Conservation (phyloP, 1,140 invertebrate species). For the Phthorimaea operculella region DNA sequence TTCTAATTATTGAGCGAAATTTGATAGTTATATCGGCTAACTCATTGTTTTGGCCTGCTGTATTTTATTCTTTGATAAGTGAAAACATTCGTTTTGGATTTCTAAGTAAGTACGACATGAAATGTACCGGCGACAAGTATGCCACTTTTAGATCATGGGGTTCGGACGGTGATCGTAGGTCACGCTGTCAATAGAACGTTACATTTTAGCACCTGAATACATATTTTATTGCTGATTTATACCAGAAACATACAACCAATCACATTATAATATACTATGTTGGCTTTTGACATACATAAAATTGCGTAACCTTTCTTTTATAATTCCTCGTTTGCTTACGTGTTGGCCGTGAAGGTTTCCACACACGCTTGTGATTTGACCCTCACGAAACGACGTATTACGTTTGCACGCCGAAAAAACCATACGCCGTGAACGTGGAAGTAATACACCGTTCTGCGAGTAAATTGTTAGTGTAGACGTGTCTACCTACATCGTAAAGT, state of each 20-base stretch:
- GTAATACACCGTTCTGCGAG: conserved; percentile 12
- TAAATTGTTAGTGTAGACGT: conserved; percentile 12
- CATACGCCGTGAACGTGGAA: conserved; percentile 33
- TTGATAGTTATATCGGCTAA: conserved; percentile 49
- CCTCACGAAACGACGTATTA: conserved; percentile 45
- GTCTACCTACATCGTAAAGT: conserved; percentile 22
- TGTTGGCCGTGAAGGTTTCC: conserved; percentile 63
- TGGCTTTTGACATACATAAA: conserved; percentile 35
- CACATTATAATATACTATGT: conserved; percentile 15
- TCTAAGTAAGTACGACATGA: conserved; percentile 44
- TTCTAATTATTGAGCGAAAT: conserved; percentile 48
- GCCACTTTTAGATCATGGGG: conserved; percentile 42
- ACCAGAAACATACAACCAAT: neutral
- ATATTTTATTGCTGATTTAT: neutral
- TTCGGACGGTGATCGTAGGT: conserved; percentile 25
- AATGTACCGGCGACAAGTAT: conserved; percentile 37
- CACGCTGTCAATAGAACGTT: conserved; percentile 17
- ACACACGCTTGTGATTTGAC: conserved; percentile 49
- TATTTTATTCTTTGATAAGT: conserved; percentile 29
- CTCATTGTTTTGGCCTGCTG: conserved; percentile 30
- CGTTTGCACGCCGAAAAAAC: conserved; percentile 35
- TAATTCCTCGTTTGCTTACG: conserved; percentile 61
- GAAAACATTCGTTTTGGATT: conserved; percentile 31
- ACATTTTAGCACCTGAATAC: conserved; percentile 17
- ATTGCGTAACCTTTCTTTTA: conserved; percentile 66